phyloP scores from a whole-genome alignment of 2,113 vertebrate genomes.

The Archocentrus centrarchus region DNA sequence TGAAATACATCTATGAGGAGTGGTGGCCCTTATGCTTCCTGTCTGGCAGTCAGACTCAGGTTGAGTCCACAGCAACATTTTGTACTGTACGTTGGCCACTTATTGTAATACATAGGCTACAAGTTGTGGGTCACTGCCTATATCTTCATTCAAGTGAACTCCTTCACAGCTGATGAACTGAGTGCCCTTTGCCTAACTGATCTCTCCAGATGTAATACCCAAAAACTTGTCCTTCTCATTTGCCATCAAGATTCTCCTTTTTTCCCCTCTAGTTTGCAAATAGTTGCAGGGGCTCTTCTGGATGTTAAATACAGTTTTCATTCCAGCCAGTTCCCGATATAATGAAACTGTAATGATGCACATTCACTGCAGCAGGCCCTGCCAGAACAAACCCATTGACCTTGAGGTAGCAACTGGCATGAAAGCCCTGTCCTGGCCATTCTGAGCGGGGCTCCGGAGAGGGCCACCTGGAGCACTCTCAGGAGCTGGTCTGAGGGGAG shows the following conservation, averaged over 20 bases:
- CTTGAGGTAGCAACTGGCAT: conserved; percentile 47
- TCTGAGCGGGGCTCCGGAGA: conserved; percentile 25
- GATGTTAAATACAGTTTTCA: conserved; percentile 56
- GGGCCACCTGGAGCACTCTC: conserved; percentile 50
- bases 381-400: conserved; percentile 73
- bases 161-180: not conserved
- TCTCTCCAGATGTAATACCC: conserved; percentile 32
- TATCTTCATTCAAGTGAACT: not conserved
- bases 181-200: not conserved
- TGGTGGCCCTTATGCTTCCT: too few species aligned
- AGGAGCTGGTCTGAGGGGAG: not conserved
- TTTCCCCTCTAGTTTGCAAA: conserved; percentile 15
- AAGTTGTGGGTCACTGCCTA: not conserved
- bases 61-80: not conserved
- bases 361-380: conserved; percentile 40
- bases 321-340: conserved; percentile 50
- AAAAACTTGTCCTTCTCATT: conserved; percentile 10
- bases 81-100: not conserved
- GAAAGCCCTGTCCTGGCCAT: conserved; percentile 27
- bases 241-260: not conserved
- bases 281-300: conserved; percentile 42
- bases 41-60: too few species aligned
- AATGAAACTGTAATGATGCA: conserved; percentile 71
- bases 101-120: not conserved
- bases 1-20: too few species aligned